phyloP scores from a whole-genome alignment of 2,888 invertebrate species.

The Dryocosmus kuriphilus region DNA sequence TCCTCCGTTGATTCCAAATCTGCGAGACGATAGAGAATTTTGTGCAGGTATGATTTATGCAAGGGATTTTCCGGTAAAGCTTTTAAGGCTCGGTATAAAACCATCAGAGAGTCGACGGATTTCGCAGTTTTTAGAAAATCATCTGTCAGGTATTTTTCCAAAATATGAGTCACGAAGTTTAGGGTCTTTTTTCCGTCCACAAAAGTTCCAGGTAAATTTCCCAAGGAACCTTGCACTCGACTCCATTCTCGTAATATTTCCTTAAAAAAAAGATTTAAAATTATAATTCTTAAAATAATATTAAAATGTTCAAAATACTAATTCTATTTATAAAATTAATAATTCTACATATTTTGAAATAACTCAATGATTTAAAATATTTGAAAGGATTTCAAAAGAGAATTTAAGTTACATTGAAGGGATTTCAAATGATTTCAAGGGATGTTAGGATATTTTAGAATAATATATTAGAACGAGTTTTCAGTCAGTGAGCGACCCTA shows the following conservation, averaged over 20 bases:
- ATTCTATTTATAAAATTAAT: no score
- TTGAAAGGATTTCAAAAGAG: no score
- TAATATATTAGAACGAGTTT: no score
- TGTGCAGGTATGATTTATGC: constrained; percentile 54
- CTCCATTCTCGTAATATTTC: constrained; percentile 68
- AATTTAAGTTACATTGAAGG: no score
- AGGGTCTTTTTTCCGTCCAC: constrained; percentile 55
- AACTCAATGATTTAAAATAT: no score
- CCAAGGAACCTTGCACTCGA: constrained; percentile 53
- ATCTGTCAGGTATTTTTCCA: constrained; percentile 63
- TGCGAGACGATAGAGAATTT: constrained; percentile 61
- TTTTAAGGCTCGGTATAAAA: constrained; percentile 60
- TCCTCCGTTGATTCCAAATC: constrained; percentile 56
- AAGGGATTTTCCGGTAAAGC: constrained; percentile 51
- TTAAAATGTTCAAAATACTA: no score
- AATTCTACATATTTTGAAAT: no score
- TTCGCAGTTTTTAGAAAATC: constrained; percentile 56
- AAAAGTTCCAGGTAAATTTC: constrained; percentile 55
- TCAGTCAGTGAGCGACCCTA: no score
- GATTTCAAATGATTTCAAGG: no score
- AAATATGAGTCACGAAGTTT: constrained; percentile 57
- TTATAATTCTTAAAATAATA: no score
- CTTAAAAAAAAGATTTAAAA: constrained; percentile 60
- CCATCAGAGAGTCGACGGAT: constrained; percentile 56
- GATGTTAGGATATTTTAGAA: no score